A percentile compares a stretch with the other conserved stretches of the same genome.
Conservation (phyloP, 2,113 vertebrate species). For the Daphoenositta chrysoptera region DNA sequence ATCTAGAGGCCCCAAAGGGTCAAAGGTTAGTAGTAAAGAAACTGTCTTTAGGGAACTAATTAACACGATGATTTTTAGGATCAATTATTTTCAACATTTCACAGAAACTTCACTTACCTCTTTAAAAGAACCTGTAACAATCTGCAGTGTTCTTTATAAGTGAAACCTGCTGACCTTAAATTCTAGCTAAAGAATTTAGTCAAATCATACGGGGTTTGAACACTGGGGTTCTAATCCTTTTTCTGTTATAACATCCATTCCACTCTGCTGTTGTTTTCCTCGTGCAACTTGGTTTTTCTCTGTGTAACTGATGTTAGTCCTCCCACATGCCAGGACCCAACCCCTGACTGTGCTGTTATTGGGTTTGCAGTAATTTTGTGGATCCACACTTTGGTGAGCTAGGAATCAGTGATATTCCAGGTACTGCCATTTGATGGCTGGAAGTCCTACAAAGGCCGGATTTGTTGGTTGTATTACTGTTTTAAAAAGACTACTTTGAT, state of each 20-base stretch:
- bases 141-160: neutral
- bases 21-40: constrained; percentile 85
- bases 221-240: neutral
- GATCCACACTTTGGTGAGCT: neutral
- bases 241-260: neutral
- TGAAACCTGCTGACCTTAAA: neutral
- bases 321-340: neutral
- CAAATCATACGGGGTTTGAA: neutral
- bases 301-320: neutral
- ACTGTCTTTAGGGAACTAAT: neutral
- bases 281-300: constrained; percentile 8
- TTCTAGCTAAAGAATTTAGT: neutral
- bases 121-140: neutral
- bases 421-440: neutral
- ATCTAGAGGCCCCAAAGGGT: constrained; percentile 87
- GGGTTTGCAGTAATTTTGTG: neutral
- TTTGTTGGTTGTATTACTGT: neutral
- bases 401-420: neutral
- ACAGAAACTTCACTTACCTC: neutral
- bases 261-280: neutral
- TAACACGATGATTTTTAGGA: neutral
- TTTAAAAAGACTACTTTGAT: neutral
- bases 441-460: neutral
- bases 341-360: neutral
- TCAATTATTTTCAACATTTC: neutral